A percentile compares a stretch with the other conserved stretches of the same genome.
These are phyloP conservation scores for Cyprinodon diabolis DNA, from an alignment of 2,797 vertebrate species.

Conservation along the genomic window DNA sequence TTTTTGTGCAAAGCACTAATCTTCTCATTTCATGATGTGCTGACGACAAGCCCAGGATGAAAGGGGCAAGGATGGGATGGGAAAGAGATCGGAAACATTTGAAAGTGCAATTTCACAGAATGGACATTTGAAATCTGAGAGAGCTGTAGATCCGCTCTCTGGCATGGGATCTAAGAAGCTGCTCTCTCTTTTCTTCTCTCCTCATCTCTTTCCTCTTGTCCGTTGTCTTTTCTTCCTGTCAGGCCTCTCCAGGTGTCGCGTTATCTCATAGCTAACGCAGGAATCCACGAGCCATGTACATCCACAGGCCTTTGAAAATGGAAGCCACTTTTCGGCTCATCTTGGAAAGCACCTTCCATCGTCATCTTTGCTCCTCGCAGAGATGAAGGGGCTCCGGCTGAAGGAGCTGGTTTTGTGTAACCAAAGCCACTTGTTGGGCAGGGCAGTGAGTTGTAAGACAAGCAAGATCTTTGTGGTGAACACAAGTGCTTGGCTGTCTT, in stretches of 20 bases:
- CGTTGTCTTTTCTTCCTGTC: conserved; percentile 67
- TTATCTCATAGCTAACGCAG: conserved; percentile 73
- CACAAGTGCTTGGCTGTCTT: conserved; percentile 82
- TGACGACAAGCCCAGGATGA: conserved; percentile 53
- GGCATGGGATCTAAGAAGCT: conserved; percentile 71
- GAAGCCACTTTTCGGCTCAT: conserved; percentile 67
- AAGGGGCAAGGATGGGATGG: conserved; percentile 11
- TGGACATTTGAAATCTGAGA: conserved; percentile 69
- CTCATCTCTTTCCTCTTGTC: conserved; percentile 49
- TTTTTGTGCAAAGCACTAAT: conserved; percentile 43
- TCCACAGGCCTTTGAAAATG: conserved; percentile 72
- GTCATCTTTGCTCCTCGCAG: conserved; percentile 68
- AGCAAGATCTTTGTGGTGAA: conserved; percentile 83
- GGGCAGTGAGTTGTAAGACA: conserved; percentile 77
- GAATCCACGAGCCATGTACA: conserved; percentile 68
- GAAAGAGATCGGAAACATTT: conserved; percentile 47
- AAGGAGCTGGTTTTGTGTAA: conserved; percentile 73
- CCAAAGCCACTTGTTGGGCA: conserved; percentile 78
- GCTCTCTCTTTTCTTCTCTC: conserved; percentile 29
- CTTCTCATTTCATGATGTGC: conserved; percentile 59
- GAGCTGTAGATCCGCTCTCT: conserved; percentile 47
- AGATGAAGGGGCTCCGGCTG: conserved; percentile 71
- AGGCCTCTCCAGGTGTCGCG: conserved; percentile 70
- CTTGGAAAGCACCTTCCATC: conserved; percentile 73
- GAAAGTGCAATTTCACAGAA: conserved; percentile 65